phyloP scores from a whole-genome alignment of 2,888 invertebrate genomes.

The Mimumesa dahlbomi region DNA sequence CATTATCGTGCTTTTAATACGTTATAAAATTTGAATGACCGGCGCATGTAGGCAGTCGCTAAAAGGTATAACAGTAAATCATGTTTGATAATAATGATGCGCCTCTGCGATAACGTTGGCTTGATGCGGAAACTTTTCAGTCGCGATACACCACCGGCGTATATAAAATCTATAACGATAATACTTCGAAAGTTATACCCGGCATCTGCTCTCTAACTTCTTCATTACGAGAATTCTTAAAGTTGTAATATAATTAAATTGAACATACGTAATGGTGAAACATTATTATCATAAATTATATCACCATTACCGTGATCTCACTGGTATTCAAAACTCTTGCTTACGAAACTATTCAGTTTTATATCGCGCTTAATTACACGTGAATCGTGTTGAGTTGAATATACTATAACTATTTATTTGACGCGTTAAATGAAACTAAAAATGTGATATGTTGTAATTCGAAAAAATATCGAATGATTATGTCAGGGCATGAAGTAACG shows the following conservation, averaged over 20 bases:
- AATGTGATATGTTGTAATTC: no score
- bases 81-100: conserved; percentile 54
- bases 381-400: no score
- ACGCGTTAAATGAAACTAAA: no score
- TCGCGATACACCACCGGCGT: conserved; percentile 7
- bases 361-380: no score
- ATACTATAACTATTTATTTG: no score
- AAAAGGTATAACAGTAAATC: conserved; percentile 51
- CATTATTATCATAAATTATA: neutral
- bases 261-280: neutral
- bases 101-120: conserved; percentile 43
- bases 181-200: conserved; percentile 16
- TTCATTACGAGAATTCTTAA: neutral
- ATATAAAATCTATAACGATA: conserved; percentile 25
- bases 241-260: neutral
- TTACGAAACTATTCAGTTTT: no score
- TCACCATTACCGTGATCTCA: no score
- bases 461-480: no score
- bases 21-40: conserved; percentile 53
- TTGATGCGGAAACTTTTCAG: conserved; percentile 46
- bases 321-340: no score
- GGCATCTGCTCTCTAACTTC: conserved; percentile 13
- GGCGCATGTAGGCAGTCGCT: conserved; percentile 22
- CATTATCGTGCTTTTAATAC: conserved; percentile 57
- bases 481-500: no score